Evolutionary conservation across 2,888 invertebrate genomes (phyloP), one percentile per base, ranked within the genome.

Genomic region (Meghimatium bilineatum): DNA sequence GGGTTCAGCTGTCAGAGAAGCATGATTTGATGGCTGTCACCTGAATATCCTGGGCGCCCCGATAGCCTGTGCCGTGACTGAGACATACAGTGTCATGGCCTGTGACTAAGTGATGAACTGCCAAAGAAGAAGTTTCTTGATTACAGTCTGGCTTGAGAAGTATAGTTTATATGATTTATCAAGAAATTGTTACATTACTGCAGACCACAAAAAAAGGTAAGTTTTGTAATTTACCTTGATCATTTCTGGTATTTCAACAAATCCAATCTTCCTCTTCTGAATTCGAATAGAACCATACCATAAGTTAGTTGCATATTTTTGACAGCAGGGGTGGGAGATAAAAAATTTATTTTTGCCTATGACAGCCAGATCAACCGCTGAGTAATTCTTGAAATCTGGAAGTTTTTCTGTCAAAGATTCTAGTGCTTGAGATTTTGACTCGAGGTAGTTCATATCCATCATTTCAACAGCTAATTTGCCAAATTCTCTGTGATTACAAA

Each of bases 251-350:
- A 84, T 63, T 49, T 36, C 87, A 14, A 91, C 78, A 5, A 93
- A 93, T 8, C 92, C 92, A 91, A 91, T 92, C 78, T 91, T 90
- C 14, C 93, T 85, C 71, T 93, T 93, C 74, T 92, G 89, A 8
- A 93, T 89, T 44, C 92, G 90, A 66, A 94, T 90, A 26, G 91
- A 87, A 1, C 94, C 94, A 82, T 90, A 93, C 83, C 94, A 93
- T 77, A 93, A 91, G 63, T 93, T 92, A 17, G 93, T 93, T 20
- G 94, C 91, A 94, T 94, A 94, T 86, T 93, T 92, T 89, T 94
- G 94, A 88, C 94, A 94, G 85, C 94, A 94, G 6, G 94, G 94
- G 87, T 94, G 94, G 5, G 94, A 93, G 49, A 94, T 91, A 86
- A 94, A 94, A 52, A 91, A 91, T 36, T 93, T 91, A 86, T 93